Conservation (phyloP, 2,113 vertebrate species). For the Alethe castanea region DNA sequence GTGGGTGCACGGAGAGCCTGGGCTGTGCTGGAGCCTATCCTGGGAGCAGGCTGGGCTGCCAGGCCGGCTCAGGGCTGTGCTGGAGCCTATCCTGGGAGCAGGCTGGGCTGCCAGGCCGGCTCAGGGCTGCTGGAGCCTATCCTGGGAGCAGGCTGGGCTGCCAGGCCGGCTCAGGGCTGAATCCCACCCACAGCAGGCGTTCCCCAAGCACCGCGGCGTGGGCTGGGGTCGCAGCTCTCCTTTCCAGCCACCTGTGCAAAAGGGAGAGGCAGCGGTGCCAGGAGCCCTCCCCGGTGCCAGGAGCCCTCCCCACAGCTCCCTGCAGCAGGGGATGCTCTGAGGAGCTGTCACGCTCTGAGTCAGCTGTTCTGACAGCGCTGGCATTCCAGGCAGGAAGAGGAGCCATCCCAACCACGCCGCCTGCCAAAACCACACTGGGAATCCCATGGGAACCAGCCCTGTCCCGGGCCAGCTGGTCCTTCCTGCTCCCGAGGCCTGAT, state of each 20-base stretch:
- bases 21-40: neutral
- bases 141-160: no score
- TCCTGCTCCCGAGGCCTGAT: slow-evolving; percentile 40
- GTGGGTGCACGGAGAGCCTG: neutral
- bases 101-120: no score
- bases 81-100: no score
- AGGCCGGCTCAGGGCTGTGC: no score
- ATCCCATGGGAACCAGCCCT: neutral
- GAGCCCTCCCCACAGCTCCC: neutral
- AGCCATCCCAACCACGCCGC: neutral
- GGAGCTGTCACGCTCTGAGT: slow-evolving; percentile 31
- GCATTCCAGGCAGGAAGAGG: slow-evolving; percentile 2
- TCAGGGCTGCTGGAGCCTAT: no score
- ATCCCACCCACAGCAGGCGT: neutral
- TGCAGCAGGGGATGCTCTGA: neutral
- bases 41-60: no score
- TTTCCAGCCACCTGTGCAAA: neutral
- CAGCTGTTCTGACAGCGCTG: slow-evolving; percentile 29
- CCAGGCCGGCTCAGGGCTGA: neutral
- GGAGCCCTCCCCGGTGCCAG: neutral
- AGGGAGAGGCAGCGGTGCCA: neutral
- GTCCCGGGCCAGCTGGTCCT: slow-evolving; percentile 7
- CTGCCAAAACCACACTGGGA: neutral
- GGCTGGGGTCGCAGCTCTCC: neutral
- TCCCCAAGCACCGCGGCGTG: neutral